A percentile compares a stretch with the other conserved stretches of the same genome.
These are phyloP conservation scores for Dascillus cervinus DNA, from an alignment of 2,888 invertebrate species.

Conservation along the genomic window DNA sequence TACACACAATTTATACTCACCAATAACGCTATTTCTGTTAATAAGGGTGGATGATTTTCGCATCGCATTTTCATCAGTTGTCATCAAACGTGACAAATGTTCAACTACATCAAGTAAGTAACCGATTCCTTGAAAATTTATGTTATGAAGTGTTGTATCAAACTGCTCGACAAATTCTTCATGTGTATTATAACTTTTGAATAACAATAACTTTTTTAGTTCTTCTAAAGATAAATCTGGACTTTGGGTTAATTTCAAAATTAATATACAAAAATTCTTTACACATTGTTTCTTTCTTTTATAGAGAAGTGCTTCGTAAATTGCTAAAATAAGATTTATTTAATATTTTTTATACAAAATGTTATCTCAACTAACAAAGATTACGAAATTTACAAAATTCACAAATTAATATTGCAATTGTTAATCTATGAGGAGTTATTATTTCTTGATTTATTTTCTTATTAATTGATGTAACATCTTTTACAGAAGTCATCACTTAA, in stretches of 20 bases:
- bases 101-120: constrained; percentile 35
- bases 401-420: constrained; percentile 66
- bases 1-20: constrained; percentile 40
- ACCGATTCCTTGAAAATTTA: constrained; percentile 49
- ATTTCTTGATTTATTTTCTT: constrained; percentile 40
- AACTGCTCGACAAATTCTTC: constrained; percentile 52
- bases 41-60: constrained; percentile 31
- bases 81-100: no score
- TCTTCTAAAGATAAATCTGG: constrained; percentile 70
- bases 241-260: constrained; percentile 73
- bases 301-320: no score
- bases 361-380: constrained; percentile 36
- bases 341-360: no score
- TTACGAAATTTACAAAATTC: constrained; percentile 62
- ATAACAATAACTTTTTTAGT: constrained; percentile 55
- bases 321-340: no score
- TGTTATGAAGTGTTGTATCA: constrained; percentile 49
- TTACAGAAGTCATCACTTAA: constrained; percentile 6
- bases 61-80: no score
- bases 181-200: constrained; percentile 52
- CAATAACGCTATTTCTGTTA: constrained; percentile 60
- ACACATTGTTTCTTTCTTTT: no score
- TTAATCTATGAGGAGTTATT: constrained; percentile 73
- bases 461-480: constrained; percentile 3
- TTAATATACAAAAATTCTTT: constrained; percentile 72